phyloP scores from a whole-genome alignment of 1,140 invertebrate species.

The Cardiocondyla obscurior region DNA sequence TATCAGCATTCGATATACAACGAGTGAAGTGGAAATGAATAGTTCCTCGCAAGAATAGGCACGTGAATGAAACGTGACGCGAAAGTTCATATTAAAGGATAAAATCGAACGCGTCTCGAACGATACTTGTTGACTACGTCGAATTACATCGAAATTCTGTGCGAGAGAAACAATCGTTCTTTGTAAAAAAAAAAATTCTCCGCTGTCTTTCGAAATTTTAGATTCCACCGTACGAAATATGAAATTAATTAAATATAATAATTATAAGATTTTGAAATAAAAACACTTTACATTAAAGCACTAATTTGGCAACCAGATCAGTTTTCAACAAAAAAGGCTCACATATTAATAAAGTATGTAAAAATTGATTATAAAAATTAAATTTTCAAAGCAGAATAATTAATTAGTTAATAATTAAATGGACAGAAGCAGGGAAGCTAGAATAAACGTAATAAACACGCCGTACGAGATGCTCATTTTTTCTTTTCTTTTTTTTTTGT shows the following conservation, averaged over 20 bases:
- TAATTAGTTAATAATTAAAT: neutral
- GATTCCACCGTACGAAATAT: neutral
- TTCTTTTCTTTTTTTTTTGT: neutral
- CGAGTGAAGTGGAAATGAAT: constrained; percentile 30
- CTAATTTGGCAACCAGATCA: neutral
- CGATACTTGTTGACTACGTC: constrained; percentile 63
- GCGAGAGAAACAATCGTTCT: neutral
- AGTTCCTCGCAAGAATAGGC: constrained; percentile 26
- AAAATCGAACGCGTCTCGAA: constrained; percentile 48
- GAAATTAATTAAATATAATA: neutral
- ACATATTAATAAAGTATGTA: neutral
- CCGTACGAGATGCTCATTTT: neutral
- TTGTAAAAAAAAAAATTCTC: neutral
- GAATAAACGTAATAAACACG: neutral
- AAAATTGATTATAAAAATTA: neutral
- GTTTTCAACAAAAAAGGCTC: neutral
- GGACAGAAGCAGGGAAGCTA: neutral
- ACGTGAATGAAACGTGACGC: neutral
- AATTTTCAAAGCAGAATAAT: neutral
- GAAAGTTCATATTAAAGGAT: constrained; percentile 41
- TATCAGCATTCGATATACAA: neutral
- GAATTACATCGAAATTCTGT: constrained; percentile 9
- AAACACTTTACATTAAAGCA: neutral
- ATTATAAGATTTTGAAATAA: neutral
- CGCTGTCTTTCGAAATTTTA: neutral